Evolutionary conservation across 2,113 vertebrate genomes (phyloP).

Genomic region (Seriola dumerili): DNA sequence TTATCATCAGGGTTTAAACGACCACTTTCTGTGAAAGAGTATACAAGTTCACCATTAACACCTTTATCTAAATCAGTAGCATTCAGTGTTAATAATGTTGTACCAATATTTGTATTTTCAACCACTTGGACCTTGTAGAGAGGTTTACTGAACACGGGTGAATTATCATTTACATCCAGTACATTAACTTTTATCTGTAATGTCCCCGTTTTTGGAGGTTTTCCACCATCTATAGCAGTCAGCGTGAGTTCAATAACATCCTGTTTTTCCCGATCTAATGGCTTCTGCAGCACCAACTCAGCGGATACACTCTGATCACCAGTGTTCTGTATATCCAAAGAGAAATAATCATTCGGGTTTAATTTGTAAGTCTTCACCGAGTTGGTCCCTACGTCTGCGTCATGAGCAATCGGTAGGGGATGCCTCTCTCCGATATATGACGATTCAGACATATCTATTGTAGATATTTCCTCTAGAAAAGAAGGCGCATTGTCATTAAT

Average conservation of each 20-base stretch:
- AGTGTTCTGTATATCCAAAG: slow-evolving; percentile 76
- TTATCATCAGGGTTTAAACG: slow-evolving; percentile 69
- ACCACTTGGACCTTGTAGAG: slow-evolving; percentile 74
- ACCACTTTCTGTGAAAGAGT: slow-evolving; percentile 74
- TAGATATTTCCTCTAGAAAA: slow-evolving; percentile 58
- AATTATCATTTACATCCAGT: slow-evolving; percentile 81
- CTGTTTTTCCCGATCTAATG: slow-evolving; percentile 80
- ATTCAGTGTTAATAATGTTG: slow-evolving; percentile 56
- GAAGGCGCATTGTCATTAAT: slow-evolving; percentile 83
- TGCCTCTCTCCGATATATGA: slow-evolving; percentile 72
- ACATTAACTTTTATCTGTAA: slow-evolving; percentile 73
- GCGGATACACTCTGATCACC: slow-evolving; percentile 79
- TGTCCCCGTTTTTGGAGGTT: slow-evolving; percentile 73
- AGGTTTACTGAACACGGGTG: slow-evolving; percentile 64
- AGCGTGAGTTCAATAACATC: slow-evolving; percentile 66
- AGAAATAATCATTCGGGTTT: slow-evolving; percentile 80
- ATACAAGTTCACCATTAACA: slow-evolving; percentile 72
- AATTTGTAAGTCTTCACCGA: slow-evolving; percentile 81
- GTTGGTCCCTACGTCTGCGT: slow-evolving; percentile 78
- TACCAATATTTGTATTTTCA: slow-evolving; percentile 74
- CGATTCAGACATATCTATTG: slow-evolving; percentile 70
- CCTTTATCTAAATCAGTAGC: slow-evolving; percentile 79
- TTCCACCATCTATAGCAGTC: slow-evolving; percentile 79
- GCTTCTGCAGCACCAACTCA: slow-evolving; percentile 82
- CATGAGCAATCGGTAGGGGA: slow-evolving; percentile 71